Conservation (phyloP, 2,888 invertebrate genomes). For the Siphlonurus alternatus region DNA sequence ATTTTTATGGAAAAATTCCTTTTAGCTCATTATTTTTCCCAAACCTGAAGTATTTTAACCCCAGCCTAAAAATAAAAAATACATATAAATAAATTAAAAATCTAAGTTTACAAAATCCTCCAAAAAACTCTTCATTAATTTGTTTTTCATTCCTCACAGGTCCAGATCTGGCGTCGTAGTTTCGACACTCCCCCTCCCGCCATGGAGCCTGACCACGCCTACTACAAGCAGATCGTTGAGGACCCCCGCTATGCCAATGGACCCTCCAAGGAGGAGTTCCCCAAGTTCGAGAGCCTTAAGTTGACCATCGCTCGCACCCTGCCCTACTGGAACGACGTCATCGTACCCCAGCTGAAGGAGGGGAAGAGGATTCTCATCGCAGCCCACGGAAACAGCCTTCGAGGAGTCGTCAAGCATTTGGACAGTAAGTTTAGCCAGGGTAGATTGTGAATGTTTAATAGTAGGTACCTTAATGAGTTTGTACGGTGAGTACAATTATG, state of each 20-base stretch:
- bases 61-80: no score
- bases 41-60: no score
- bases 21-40: no score
- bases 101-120: no score
- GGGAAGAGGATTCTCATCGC: slow-evolving; percentile 66
- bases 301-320: slow-evolving; percentile 63
- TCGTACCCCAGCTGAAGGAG: slow-evolving; percentile 67
- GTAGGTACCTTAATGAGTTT: no score
- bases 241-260: slow-evolving; percentile 61
- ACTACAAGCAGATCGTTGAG: slow-evolving; percentile 55
- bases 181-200: slow-evolving; percentile 68
- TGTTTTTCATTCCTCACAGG: slow-evolving; percentile 30
- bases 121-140: neutral
- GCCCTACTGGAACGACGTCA: slow-evolving; percentile 72
- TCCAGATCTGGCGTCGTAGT: slow-evolving; percentile 72
- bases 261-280: slow-evolving; percentile 51
- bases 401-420: slow-evolving; percentile 73
- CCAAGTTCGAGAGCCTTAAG: slow-evolving; percentile 66
- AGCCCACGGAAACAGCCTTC: slow-evolving; percentile 71
- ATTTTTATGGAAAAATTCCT: neutral
- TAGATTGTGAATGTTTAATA: no score
- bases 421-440: slow-evolving; percentile 51
- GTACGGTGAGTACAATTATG: no score
- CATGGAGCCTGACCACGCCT: slow-evolving; percentile 57
- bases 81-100: no score